Evolutionary conservation across 1,140 invertebrate species (phyloP).

Genomic region (Capitella teleta): DNA sequence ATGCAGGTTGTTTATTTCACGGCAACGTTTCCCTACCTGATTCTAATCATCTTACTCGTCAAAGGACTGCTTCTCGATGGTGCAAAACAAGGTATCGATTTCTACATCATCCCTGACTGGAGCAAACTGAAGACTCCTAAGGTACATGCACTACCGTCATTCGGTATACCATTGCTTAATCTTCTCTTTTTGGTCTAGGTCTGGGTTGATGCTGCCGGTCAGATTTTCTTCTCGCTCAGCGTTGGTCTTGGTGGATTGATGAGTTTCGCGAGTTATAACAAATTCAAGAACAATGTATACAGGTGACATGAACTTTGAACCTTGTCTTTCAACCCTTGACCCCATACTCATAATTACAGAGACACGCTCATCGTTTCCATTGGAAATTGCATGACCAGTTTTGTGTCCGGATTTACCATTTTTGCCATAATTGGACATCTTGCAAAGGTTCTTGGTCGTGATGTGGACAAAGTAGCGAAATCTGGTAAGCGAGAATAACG

Average conservation of each 20-base stretch:
- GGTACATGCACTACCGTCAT: no score
- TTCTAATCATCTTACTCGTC: no score
- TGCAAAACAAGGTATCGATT: no score
- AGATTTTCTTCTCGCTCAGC: conserved; percentile 61
- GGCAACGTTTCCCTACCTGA: no score
- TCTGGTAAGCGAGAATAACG: no score
- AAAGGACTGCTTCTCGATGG: no score
- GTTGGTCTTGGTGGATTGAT: conserved; percentile 35
- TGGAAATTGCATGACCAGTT: conserved; percentile 89
- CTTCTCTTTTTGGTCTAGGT: conserved; percentile 40
- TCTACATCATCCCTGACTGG: no score
- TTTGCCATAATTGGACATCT: conserved; percentile 98
- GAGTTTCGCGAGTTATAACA: conserved; percentile 35
- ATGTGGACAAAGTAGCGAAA: conserved; percentile 82
- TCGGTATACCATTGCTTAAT: no score
- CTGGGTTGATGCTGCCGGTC: conserved; percentile 72
- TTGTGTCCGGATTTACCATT: conserved; percentile 98
- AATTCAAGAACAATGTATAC: conserved; percentile 34
- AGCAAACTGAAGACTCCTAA: no score
- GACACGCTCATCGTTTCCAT: conserved; percentile 91
- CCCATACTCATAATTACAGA: no score
- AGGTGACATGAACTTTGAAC: conserved; percentile 19
- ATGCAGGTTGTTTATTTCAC: no score
- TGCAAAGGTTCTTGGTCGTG: conserved; percentile 70
- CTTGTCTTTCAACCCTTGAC: no score